Percentiles rank a stretch among this genome's conserved stretches.
Evolutionary conservation across 2,888 invertebrate genomes (phyloP).

Genomic region (Torymus aiolomorphi): DNA sequence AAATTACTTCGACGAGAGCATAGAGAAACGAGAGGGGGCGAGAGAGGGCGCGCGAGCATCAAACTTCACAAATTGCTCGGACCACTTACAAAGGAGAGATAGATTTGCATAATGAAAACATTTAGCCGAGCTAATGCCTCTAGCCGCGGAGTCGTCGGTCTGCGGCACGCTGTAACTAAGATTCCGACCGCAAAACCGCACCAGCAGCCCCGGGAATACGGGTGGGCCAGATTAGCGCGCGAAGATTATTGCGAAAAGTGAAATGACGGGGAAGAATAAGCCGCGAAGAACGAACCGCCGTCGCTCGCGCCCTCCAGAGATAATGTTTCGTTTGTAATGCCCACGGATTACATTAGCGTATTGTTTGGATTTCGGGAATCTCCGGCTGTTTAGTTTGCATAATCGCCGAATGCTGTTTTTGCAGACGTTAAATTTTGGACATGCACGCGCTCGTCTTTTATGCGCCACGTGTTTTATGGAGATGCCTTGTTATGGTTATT

Average conservation of each 20-base stretch:
- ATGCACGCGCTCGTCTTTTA: too few relatives aligned
- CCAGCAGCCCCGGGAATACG: conserved; percentile 37
- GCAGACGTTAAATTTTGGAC: too few relatives aligned
- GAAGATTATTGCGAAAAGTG: conserved; percentile 14
- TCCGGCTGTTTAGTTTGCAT: too few relatives aligned
- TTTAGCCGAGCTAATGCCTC: conserved; percentile 55
- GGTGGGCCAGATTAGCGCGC: background rate
- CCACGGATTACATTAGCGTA: too few relatives aligned
- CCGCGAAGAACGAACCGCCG: too few relatives aligned
- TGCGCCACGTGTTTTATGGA: too few relatives aligned
- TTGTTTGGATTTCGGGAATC: background rate
- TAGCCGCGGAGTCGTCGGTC: conserved; percentile 40
- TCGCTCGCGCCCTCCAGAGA: too few relatives aligned
- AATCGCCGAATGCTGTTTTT: too few relatives aligned
- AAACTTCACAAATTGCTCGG: conserved; percentile 41
- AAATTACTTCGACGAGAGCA: too few relatives aligned
- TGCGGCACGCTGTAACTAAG: conserved; percentile 61
- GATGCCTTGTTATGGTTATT: too few relatives aligned
- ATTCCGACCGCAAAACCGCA: conserved; percentile 60
- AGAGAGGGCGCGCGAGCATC: background rate
- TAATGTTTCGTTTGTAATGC: too few relatives aligned
- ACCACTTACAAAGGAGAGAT: conserved; percentile 58
- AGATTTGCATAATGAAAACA: conserved; percentile 66
- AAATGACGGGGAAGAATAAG: conserved; percentile 7
- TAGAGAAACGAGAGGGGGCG: too few relatives aligned